These are phyloP conservation scores for Daubentonia madagascariensis DNA, from an alignment of 2,113 vertebrate genomes.

Conservation along the genomic window DNA sequence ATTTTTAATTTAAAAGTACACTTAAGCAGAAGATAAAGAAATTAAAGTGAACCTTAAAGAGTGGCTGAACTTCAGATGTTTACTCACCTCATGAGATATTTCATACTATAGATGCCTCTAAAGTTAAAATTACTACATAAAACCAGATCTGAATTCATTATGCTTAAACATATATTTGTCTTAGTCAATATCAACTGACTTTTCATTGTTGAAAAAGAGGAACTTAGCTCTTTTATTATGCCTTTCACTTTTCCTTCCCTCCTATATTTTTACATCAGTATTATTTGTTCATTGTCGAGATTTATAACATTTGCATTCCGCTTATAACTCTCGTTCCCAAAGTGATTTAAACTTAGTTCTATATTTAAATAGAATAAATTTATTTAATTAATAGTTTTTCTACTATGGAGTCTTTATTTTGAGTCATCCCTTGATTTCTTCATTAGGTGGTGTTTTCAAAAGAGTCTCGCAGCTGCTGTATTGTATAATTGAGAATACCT, in stretches of 20 bases:
- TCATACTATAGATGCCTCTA: neutral
- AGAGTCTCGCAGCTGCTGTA: neutral
- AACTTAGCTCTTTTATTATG: neutral
- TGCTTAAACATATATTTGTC: neutral
- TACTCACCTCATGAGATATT: neutral
- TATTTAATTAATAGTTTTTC: neutral
- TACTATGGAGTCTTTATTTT: neutral
- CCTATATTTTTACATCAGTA: neutral
- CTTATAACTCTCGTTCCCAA: neutral
- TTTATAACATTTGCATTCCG: neutral
- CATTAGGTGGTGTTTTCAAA: neutral
- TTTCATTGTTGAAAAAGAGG: neutral
- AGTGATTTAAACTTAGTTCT: neutral
- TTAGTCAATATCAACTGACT: neutral
- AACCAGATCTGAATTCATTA: neutral
- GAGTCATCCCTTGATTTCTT: neutral
- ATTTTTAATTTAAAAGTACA: neutral
- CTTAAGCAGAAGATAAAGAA: neutral
- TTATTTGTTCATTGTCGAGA: neutral
- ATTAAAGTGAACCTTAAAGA: neutral
- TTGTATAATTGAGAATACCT: neutral
- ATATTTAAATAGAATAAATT: neutral
- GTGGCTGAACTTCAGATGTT: neutral
- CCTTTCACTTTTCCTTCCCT: neutral
- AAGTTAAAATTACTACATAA: neutral